Percentiles rank a stretch among this genome's conserved stretches.
Evolutionary conservation across 2,113 vertebrate species (phyloP).

Genomic region (Panthera tigris): DNA sequence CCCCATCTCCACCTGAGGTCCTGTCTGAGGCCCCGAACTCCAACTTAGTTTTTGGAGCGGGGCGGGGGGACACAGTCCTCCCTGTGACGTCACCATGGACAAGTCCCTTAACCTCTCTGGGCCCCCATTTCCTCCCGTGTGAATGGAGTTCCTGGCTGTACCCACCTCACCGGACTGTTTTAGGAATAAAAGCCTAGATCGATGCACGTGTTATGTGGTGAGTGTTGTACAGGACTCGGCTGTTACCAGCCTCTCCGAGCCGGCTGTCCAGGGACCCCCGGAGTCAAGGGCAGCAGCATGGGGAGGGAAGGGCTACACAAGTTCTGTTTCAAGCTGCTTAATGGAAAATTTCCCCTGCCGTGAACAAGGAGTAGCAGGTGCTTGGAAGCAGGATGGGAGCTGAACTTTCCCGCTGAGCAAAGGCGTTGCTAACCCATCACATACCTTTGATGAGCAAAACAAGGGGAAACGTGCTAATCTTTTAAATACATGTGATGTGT

Average conservation of each 20-base stretch:
- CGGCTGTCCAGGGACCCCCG: neutral
- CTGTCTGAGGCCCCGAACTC: neutral
- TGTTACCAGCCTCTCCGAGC: rapidly evolving
- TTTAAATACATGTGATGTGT: neutral
- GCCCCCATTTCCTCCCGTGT: no score
- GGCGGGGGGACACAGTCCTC: no score
- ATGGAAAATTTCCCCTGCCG: neutral
- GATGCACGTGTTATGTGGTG: rapidly evolving
- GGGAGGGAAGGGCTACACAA: rapidly evolving
- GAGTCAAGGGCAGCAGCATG: neutral
- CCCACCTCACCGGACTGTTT: neutral
- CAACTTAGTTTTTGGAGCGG: no score
- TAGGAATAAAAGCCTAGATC: rapidly evolving
- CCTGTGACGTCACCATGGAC: neutral
- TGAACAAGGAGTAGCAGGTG: rapidly evolving
- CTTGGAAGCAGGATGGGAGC: no score
- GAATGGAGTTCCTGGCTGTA: neutral
- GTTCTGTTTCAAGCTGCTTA: rapidly evolving
- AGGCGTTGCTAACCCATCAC: rapidly evolving
- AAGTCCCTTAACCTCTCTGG: neutral
- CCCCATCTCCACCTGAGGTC: neutral
- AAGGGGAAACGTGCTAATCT: neutral
- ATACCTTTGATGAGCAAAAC: neutral
- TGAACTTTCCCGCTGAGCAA: rapidly evolving
- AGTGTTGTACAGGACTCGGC: rapidly evolving